phyloP scores from a whole-genome alignment of 2,888 invertebrate species.

The Calameuta filiformis region DNA sequence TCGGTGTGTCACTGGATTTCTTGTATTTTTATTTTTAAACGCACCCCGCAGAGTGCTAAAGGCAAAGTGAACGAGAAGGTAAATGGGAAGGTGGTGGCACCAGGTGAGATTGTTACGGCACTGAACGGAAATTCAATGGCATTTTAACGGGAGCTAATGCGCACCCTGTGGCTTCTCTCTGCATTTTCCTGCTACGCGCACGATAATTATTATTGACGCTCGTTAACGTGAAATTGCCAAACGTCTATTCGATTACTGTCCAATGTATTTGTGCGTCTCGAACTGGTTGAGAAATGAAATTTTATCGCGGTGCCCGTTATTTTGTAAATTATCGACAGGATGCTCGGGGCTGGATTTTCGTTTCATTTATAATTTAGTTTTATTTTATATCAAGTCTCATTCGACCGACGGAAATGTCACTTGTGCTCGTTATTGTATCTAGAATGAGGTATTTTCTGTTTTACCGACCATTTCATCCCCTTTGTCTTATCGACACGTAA shows the following conservation, averaged over 20 bases:
- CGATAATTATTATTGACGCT: background rate
- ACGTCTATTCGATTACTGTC: slow-evolving; percentile 5
- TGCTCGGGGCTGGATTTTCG: background rate
- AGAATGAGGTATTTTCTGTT: background rate
- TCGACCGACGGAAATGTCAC: background rate
- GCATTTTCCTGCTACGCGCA: background rate
- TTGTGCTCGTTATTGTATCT: background rate
- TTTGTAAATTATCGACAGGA: no score
- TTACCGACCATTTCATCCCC: slow-evolving; percentile 26
- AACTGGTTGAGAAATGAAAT: background rate
- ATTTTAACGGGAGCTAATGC: background rate
- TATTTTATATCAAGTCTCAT: background rate
- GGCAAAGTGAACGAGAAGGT: background rate
- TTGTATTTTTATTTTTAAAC: background rate
- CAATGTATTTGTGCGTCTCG: background rate
- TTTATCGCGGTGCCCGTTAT: background rate
- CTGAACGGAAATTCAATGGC: background rate
- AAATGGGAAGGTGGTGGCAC: background rate
- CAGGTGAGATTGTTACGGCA: background rate
- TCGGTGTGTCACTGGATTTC: background rate
- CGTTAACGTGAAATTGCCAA: background rate
- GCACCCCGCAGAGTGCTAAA: background rate
- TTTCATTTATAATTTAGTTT: background rate
- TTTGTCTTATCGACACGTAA: slow-evolving; percentile 19
- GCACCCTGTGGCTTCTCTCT: background rate